phyloP scores from a whole-genome alignment of 2,888 invertebrate genomes.

The Chromoteleia sp. region DNA sequence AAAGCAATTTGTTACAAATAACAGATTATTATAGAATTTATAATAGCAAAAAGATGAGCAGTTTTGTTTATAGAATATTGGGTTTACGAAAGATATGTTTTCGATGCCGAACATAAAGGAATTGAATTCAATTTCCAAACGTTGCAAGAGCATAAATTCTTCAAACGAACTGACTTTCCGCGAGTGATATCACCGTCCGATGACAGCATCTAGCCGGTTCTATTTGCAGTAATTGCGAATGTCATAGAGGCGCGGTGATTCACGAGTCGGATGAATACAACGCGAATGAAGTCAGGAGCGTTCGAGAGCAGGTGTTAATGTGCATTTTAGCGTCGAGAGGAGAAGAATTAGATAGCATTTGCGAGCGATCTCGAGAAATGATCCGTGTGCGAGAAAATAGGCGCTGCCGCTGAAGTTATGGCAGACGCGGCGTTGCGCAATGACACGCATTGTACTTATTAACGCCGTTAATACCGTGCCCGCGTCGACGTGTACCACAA shows the following conservation, averaged over 20 bases:
- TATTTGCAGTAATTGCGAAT: constrained; percentile 43
- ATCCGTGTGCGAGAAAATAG: too few relatives aligned
- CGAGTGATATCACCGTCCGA: constrained; percentile 26
- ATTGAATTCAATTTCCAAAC: too few relatives aligned
- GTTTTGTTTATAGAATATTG: too few relatives aligned
- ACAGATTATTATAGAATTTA: too few relatives aligned
- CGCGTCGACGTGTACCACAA: constrained; percentile 17
- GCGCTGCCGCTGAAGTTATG: too few relatives aligned
- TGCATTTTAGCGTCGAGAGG: constrained; percentile 38
- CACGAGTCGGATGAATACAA: constrained; percentile 11
- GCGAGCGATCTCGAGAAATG: too few relatives aligned
- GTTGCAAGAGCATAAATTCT: too few relatives aligned
- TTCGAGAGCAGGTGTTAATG: constrained; percentile 52
- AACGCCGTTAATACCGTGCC: constrained; percentile 39
- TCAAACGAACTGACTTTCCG: background rate
- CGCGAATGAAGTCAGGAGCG: constrained; percentile 8
- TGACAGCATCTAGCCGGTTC: constrained; percentile 34
- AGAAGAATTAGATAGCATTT: constrained; percentile 33
- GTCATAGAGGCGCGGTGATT: constrained; percentile 40
- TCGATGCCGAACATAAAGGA: too few relatives aligned
- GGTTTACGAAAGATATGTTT: too few relatives aligned
- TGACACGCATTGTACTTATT: constrained; percentile 23
- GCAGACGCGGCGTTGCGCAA: constrained; percentile 40
- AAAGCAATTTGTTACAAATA: too few relatives aligned
- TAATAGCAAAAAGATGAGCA: too few relatives aligned